Conservation (phyloP, 2,113 vertebrate species). For the Poecilia latipinna region DNA sequence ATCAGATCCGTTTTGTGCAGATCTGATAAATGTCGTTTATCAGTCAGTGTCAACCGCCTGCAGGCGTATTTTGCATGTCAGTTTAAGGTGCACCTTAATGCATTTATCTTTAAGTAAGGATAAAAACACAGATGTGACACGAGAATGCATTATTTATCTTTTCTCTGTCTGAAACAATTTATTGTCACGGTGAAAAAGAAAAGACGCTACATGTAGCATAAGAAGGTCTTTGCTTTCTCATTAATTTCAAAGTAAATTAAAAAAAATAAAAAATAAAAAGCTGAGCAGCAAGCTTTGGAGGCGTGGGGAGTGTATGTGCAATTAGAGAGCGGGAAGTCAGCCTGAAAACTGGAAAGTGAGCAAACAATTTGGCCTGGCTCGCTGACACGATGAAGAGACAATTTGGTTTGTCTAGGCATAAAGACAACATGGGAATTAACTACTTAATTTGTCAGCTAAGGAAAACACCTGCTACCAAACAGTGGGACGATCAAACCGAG, state of each 20-base stretch:
- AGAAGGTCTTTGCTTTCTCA: not conserved
- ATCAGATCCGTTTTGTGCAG: slow-evolving; percentile 7
- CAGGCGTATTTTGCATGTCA: slow-evolving; percentile 8
- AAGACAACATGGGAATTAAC: not conserved
- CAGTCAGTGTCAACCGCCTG: not conserved
- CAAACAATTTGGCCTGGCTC: not conserved
- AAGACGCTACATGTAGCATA: not conserved
- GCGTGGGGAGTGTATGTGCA: not conserved
- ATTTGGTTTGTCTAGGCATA: not conserved
- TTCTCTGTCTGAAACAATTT: not conserved
- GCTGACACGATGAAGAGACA: not conserved
- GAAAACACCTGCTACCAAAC: not conserved
- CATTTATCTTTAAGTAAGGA: slow-evolving; percentile 3
- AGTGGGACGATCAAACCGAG: not conserved
- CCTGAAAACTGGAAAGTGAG: not conserved
- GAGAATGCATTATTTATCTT: not conserved
- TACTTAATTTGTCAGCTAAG: not conserved
- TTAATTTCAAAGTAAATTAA: too few relatives aligned
- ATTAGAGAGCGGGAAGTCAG: not conserved
- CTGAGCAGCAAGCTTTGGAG: not conserved
- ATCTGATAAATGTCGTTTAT: slow-evolving; percentile 1
- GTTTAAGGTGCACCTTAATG: slow-evolving; percentile 15
- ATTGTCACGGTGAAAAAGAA: not conserved
- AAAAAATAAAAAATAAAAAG: not conserved
- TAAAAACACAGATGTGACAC: not conserved